Evolutionary conservation across 1,140 invertebrate species (phyloP).

Genomic region (Holcopasites calliopsidis): DNA sequence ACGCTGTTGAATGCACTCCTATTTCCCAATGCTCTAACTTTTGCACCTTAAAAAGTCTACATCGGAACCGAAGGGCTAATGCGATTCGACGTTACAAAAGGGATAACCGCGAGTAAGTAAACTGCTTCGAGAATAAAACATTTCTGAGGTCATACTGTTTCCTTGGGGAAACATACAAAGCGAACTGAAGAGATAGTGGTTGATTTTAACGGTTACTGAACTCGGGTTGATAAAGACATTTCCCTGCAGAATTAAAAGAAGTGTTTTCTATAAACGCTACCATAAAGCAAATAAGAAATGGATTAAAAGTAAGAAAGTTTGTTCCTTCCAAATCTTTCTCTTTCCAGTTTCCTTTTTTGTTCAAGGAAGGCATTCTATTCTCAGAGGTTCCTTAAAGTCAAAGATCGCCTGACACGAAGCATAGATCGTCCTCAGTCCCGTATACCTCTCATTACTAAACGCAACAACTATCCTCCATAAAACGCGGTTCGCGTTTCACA

Average conservation of each 20-base stretch:
- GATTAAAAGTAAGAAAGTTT: too few relatives aligned
- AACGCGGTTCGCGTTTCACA: not conserved
- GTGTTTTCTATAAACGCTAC: too few relatives aligned
- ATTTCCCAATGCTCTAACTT: not conserved
- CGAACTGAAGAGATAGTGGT: not conserved
- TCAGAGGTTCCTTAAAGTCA: not conserved
- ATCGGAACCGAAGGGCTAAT: not conserved
- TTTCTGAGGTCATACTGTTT: not conserved
- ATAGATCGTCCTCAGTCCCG: not conserved
- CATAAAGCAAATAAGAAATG: too few relatives aligned
- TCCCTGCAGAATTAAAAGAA: too few relatives aligned
- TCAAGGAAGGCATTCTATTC: too few relatives aligned
- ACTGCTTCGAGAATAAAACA: not conserved
- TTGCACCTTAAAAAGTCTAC: not conserved
- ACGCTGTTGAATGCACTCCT: not conserved
- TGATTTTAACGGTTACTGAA: too few relatives aligned
- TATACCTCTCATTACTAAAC: not conserved
- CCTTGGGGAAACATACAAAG: not conserved
- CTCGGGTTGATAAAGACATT: too few relatives aligned
- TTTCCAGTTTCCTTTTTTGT: too few relatives aligned
- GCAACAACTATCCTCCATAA: not conserved
- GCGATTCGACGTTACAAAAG: not conserved
- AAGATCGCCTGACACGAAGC: not conserved
- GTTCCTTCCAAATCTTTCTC: too few relatives aligned
- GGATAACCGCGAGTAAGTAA: not conserved